Evolutionary conservation across 2,888 invertebrate genomes (phyloP).

Genomic region (Apotomis turbidana): DNA sequence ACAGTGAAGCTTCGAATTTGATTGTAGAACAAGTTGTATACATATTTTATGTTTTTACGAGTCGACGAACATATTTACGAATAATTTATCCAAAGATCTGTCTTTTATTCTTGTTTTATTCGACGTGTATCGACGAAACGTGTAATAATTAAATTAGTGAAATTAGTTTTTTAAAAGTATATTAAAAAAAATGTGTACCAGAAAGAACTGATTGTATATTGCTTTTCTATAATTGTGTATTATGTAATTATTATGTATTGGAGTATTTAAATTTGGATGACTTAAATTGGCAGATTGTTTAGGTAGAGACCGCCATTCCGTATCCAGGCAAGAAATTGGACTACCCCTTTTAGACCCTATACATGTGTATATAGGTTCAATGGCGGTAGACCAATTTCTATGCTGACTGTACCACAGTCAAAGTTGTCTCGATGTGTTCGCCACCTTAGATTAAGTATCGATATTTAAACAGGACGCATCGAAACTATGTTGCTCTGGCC

Average conservation of each 20-base stretch:
- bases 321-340: background rate
- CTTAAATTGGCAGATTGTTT: conserved; percentile 17
- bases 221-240: conserved; percentile 50
- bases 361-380: too few species aligned
- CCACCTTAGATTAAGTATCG: conserved; percentile 16
- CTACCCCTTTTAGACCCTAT: too few species aligned
- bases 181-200: conserved; percentile 48
- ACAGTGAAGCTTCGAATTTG: conserved; percentile 35
- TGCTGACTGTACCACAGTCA: conserved; percentile 3
- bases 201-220: conserved; percentile 56
- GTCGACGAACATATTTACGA: conserved; percentile 36
- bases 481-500: background rate
- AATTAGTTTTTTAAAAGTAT: conserved; percentile 43
- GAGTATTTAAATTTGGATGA: conserved; percentile 22
- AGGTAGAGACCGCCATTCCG: conserved; percentile 20
- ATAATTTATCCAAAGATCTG: conserved; percentile 55
- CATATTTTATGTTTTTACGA: conserved; percentile 41
- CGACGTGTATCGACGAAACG: conserved; percentile 46
- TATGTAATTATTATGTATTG: conserved; percentile 45
- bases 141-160: conserved; percentile 42
- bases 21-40: conserved; percentile 40
- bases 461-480: conserved; percentile 6
- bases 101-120: conserved; percentile 44
- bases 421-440: conserved; percentile 12
- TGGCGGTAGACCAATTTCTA: too few species aligned